Base-by-base conservation (phyloP, 2,797 vertebrate species). In the Chelon auratus region DNA sequence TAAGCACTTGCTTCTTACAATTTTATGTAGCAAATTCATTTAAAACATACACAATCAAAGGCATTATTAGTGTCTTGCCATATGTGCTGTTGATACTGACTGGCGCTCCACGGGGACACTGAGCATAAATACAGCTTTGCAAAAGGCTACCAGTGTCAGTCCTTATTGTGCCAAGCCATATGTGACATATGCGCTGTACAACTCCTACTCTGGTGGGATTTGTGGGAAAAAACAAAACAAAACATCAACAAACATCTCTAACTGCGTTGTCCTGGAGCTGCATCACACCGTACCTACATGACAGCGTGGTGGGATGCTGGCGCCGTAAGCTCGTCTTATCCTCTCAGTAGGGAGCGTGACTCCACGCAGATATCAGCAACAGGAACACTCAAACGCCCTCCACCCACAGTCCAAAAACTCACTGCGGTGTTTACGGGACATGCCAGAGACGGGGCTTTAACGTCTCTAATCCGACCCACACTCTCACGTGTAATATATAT, bases 261-360 rank as follows among this genome's bases (percentile, higher is more conserved):
- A 24, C 52, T 22, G 17, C 26, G 65, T 42, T 64, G 13, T 36
- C 6, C 37, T 58, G 45, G 55, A 65, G 39, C 36, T 56, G 52
- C 50, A 58, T 77, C 64, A 43, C 52, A 43, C 61, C 45, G 42
- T 51, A 70, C 67, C 66, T 65, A 37, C 77, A 74, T 81, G 68
- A 76, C 71, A 84, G 70, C 33, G 10, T 40, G 67, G 76, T 70
- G 78, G 75, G 73, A 8, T 67, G 77, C 22, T 22, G 2, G 13
- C 64, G 72, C 62, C 75, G 12, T 82, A 73, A 87, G 77, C 83
- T 72, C 9, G 1, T 71, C 54, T 79, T 58, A 68, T 81, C 80
- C 47, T 78, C 80, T 47, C 77, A 54, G 62, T 63, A 62, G 51
- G 72, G 52, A 47, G 45, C 37, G 59, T 48, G 63, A 75, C 66